A percentile compares a stretch with the other conserved stretches of the same genome.
These are phyloP conservation scores for Cantharis lateralis DNA, from an alignment of 2,888 invertebrate species.

Conservation along the genomic window DNA sequence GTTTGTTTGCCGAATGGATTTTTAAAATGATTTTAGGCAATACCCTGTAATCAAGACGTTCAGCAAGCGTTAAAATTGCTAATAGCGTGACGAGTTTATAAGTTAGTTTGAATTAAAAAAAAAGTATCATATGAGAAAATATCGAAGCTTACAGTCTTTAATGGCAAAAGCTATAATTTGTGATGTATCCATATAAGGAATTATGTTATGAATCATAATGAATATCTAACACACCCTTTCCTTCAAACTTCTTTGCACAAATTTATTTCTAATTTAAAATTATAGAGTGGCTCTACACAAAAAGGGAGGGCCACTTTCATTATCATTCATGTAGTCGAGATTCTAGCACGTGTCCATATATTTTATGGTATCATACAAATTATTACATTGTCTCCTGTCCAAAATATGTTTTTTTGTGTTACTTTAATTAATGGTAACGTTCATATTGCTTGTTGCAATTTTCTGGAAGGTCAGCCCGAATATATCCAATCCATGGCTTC, in stretches of 20 bases:
- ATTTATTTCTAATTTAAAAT: constrained; percentile 36
- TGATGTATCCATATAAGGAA: constrained; percentile 34
- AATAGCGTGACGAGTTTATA: not conserved
- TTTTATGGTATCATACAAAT: constrained; percentile 17
- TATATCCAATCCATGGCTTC: not conserved
- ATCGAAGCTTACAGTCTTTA: constrained; percentile 18
- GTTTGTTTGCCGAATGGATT: constrained; percentile 3
- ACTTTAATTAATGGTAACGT: not conserved
- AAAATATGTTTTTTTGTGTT: constrained; percentile 11
- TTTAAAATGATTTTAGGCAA: constrained; percentile 2
- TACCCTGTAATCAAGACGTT: constrained; percentile 14
- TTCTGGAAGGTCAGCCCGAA: not conserved
- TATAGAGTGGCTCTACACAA: constrained; percentile 35
- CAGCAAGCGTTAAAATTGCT: constrained; percentile 1
- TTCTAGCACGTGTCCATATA: constrained; percentile 32
- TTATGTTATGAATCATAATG: constrained; percentile 37
- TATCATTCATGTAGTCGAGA: constrained; percentile 34
- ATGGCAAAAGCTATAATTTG: constrained; percentile 35
- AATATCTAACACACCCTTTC: constrained; percentile 37
- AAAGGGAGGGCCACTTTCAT: constrained; percentile 35
- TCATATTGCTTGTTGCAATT: not conserved
- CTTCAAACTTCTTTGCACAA: constrained; percentile 31
- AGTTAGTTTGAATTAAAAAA: not conserved
- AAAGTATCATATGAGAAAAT: not conserved
- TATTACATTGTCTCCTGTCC: constrained; percentile 16